These are phyloP conservation scores for Lordiphosa fenestrarum DNA, from an alignment of 2,888 invertebrate genomes.

Conservation along the genomic window DNA sequence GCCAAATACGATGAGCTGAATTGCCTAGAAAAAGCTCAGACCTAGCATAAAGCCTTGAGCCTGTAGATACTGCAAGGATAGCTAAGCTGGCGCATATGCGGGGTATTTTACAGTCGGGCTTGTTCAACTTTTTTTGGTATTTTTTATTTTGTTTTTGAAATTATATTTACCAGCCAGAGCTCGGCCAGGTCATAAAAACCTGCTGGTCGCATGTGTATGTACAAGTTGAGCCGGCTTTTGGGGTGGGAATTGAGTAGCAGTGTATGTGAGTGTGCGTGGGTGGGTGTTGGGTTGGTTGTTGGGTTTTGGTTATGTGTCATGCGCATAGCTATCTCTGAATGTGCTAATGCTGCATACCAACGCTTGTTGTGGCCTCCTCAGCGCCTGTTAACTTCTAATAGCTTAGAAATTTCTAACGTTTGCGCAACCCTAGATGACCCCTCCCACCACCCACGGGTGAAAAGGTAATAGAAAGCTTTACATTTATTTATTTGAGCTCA, in stretches of 20 bases:
- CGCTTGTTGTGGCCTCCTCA: constrained; percentile 44
- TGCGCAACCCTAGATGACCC: constrained; percentile 22
- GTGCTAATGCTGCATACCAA: constrained; percentile 74
- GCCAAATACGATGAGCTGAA: no score
- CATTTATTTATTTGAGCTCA: constrained; percentile 24
- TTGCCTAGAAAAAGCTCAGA: no score
- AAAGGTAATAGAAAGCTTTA: constrained; percentile 45
- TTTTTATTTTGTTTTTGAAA: constrained; percentile 31
- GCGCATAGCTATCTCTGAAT: constrained; percentile 51
- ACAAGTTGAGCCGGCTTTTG: not conserved
- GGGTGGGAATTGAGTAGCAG: constrained; percentile 1
- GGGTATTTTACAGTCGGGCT: not conserved
- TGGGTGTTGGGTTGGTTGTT: constrained; percentile 10
- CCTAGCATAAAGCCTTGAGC: no score
- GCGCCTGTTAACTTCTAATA: constrained; percentile 78
- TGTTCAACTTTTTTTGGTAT: constrained; percentile 16
- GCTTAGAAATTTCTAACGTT: constrained; percentile 76
- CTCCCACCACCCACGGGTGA: not conserved
- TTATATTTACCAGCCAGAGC: constrained; percentile 35
- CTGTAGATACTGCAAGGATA: no score
- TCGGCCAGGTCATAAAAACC: constrained; percentile 34
- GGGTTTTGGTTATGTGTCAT: constrained; percentile 41
- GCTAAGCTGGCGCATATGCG: no score
- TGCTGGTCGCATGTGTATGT: constrained; percentile 22
- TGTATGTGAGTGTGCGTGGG: not conserved